A percentile compares a stretch with the other conserved stretches of the same genome.
Conservation (phyloP, 2,113 vertebrate genomes). For the Lota lota region DNA sequence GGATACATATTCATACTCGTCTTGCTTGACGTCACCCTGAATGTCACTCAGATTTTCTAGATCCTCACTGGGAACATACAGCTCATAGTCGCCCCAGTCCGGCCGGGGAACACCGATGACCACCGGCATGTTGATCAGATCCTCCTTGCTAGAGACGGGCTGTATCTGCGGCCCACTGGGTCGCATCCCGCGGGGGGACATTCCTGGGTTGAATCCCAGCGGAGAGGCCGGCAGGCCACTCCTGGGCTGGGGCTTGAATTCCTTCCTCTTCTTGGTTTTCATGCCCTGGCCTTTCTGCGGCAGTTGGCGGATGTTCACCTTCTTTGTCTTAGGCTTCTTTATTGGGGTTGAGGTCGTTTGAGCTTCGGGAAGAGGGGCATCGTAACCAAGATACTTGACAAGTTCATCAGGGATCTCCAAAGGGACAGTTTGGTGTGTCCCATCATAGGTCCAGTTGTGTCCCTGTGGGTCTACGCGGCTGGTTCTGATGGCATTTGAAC, state of each 20-base stretch:
- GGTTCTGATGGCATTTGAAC: constrained; percentile 58
- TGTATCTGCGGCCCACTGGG: neutral
- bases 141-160: constrained; percentile 47
- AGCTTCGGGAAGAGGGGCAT: constrained; percentile 21
- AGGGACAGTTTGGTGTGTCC: constrained; percentile 39
- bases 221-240: constrained; percentile 52
- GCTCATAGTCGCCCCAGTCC: constrained; percentile 76
- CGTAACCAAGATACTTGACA: constrained; percentile 58
- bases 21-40: constrained; percentile 37
- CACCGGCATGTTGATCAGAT: constrained; percentile 55
- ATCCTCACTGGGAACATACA: constrained; percentile 62
- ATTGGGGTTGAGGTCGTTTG: constrained; percentile 25
- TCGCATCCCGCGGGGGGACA: constrained; percentile 45
- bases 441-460: constrained; percentile 70
- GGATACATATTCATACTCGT: constrained; percentile 77
- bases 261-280: constrained; percentile 68
- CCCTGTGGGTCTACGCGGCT: constrained; percentile 46
- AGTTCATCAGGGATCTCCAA: constrained; percentile 62
- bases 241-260: constrained; percentile 57
- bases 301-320: constrained; percentile 37
- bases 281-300: constrained; percentile 60
- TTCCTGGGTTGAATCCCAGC: constrained; percentile 54
- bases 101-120: constrained; percentile 79
- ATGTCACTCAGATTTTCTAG: constrained; percentile 33
- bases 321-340: constrained; percentile 38